A percentile compares a stretch with the other conserved stretches of the same genome.
Evolutionary conservation across 2,797 vertebrate genomes (phyloP).

Genomic region (Carapus acus): DNA sequence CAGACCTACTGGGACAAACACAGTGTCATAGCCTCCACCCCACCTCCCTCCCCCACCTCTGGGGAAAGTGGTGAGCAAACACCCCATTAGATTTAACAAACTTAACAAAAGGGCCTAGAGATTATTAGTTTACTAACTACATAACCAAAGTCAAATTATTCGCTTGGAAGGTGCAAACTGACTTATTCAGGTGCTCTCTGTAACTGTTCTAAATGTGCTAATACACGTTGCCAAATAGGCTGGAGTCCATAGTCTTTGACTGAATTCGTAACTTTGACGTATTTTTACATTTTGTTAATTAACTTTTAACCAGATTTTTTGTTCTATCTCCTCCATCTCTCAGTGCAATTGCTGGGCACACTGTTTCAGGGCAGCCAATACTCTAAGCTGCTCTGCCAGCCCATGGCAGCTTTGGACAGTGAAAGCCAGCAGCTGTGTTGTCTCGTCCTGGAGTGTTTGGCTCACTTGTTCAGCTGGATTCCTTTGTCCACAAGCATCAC

Average conservation of each 20-base stretch:
- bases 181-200: no score
- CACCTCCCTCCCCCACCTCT: constrained; percentile 93
- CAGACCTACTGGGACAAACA: constrained; percentile 98
- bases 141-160: no score
- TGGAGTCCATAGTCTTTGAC: no score
- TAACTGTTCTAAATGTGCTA: no score
- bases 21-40: constrained; percentile 89
- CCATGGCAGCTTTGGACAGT: constrained; percentile 83
- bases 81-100: not conserved
- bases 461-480: constrained; percentile 99
- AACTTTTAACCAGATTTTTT: constrained; percentile 12
- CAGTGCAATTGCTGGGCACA: constrained; percentile 85
- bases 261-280: not conserved
- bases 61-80: constrained; percentile 83
- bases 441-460: constrained; percentile 91
- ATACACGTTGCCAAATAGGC: no score
- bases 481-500: constrained; percentile 95
- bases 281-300: constrained; percentile 8
- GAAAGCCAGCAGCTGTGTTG: constrained; percentile 91
- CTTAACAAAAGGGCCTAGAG: not conserved
- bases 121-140: no score
- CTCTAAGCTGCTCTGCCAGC: constrained; percentile 85
- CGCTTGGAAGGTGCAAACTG: no score
- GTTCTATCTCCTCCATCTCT: constrained; percentile 31
- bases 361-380: constrained; percentile 86